A percentile compares a stretch with the other conserved stretches of the same genome.
Conservation (phyloP, 2,888 invertebrate genomes). For the Melinopterus prodromus region DNA sequence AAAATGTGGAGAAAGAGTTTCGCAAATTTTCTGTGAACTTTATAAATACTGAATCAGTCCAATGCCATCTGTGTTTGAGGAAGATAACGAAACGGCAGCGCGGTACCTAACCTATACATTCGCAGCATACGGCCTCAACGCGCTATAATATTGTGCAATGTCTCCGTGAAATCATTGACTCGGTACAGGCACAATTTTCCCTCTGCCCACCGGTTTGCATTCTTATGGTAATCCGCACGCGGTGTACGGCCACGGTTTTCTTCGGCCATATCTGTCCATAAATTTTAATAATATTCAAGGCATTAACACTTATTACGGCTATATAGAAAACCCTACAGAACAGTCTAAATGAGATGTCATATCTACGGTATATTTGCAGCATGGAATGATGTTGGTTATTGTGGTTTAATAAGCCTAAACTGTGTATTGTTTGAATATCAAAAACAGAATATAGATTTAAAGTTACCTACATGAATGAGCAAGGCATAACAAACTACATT, state of each 20-base stretch:
- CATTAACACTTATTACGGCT: neutral
- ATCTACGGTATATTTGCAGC: no score
- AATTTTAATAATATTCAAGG: neutral
- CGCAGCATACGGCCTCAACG: neutral
- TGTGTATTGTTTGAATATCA: no score
- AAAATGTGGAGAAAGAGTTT: no score
- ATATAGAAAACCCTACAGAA: neutral
- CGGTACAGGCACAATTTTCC: conserved; percentile 15
- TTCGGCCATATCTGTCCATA: neutral
- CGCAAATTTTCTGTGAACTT: no score
- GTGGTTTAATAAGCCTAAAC: no score
- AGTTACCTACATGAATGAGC: no score
- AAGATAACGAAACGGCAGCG: neutral
- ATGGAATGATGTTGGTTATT: no score
- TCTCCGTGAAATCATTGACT: neutral
- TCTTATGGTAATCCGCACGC: conserved; percentile 21
- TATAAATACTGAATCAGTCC: neutral
- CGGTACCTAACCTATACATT: neutral
- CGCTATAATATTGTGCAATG: neutral
- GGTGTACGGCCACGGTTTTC: neutral
- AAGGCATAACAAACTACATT: no score
- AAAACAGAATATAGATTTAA: no score
- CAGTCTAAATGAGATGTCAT: no score
- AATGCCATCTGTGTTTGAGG: neutral
- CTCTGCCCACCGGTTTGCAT: conserved; percentile 24